Conservation (phyloP, 1,140 invertebrate species). For the Leptinotarsa lineolata region DNA sequence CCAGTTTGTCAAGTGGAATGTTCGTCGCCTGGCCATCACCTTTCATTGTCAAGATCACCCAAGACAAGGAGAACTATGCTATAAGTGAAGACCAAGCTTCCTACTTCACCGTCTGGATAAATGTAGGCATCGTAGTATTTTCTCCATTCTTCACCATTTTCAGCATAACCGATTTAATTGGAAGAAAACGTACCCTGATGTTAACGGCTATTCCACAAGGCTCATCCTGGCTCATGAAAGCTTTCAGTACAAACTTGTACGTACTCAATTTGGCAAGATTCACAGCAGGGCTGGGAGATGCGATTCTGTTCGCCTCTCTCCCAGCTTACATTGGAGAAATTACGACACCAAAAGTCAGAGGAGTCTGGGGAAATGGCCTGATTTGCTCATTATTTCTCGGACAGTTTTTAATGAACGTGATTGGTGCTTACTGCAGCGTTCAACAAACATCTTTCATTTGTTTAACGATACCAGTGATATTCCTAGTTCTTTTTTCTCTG, state of each 20-base stretch:
- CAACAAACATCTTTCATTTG: slow-evolving; percentile 33
- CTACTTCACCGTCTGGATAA: background rate
- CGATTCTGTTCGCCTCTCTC: slow-evolving; percentile 37
- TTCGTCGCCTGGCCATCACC: slow-evolving; percentile 32
- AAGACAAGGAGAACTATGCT: slow-evolving; percentile 24
- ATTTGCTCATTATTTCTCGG: slow-evolving; percentile 58
- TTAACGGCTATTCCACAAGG: slow-evolving; percentile 25
- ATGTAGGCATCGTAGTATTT: background rate
- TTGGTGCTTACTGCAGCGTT: slow-evolving; percentile 35
- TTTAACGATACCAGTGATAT: slow-evolving; percentile 37
- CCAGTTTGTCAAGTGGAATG: background rate
- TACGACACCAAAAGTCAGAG: slow-evolving; percentile 43
- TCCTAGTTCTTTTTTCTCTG: slow-evolving; percentile 53
- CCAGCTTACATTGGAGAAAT: slow-evolving; percentile 47
- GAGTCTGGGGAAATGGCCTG: slow-evolving; percentile 55
- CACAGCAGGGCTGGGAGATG: slow-evolving; percentile 41
- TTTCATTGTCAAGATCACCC: slow-evolving; percentile 16
- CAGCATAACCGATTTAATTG: slow-evolving; percentile 41
- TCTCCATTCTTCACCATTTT: slow-evolving; percentile 6
- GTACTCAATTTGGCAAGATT: slow-evolving; percentile 53
- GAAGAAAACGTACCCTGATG: slow-evolving; percentile 33
- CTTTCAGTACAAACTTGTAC: slow-evolving; percentile 28
- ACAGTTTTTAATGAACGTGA: slow-evolving; percentile 55
- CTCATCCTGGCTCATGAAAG: slow-evolving; percentile 23
- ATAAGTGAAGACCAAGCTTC: slow-evolving; percentile 29